Percentiles rank a stretch among this genome's conserved stretches.
phyloP scores from a whole-genome alignment of 2,797 vertebrate species.

The Propithecus perrieri region DNA sequence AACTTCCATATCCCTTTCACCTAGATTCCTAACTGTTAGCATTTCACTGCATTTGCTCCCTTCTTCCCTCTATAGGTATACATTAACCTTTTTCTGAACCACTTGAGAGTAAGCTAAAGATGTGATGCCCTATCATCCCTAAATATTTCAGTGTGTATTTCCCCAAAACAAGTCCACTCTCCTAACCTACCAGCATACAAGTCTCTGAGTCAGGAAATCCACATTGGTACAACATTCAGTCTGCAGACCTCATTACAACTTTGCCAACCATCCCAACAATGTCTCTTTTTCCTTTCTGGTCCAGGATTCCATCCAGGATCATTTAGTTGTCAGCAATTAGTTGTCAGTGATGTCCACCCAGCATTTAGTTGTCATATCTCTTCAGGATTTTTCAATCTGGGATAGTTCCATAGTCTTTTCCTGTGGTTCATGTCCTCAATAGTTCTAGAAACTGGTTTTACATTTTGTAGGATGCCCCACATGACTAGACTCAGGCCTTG shows the following conservation, averaged over 20 bases:
- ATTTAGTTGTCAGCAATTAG: neutral
- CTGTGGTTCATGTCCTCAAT: neutral
- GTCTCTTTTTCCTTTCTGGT: neutral
- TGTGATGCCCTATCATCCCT: neutral
- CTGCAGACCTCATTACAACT: neutral
- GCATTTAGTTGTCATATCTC: neutral
- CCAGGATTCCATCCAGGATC: neutral
- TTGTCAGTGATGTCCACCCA: neutral
- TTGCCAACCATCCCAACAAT: neutral
- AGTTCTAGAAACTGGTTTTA: constrained; percentile 45
- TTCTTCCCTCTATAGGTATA: neutral
- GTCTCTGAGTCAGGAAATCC: neutral
- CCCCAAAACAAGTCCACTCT: neutral
- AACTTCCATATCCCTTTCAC: neutral
- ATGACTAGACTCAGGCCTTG: neutral
- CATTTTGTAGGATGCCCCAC: neutral
- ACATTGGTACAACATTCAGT: neutral
- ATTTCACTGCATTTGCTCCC: neutral
- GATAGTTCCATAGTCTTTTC: neutral
- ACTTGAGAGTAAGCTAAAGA: neutral
- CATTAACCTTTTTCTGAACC: neutral
- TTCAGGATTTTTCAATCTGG: neutral
- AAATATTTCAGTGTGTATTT: neutral
- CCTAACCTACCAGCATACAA: neutral
- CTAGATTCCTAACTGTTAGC: constrained; percentile 1